Percentiles rank a stretch among this genome's conserved stretches.
Conservation (phyloP, 2,113 vertebrate species). For the Pelecanoides urinatrix region DNA sequence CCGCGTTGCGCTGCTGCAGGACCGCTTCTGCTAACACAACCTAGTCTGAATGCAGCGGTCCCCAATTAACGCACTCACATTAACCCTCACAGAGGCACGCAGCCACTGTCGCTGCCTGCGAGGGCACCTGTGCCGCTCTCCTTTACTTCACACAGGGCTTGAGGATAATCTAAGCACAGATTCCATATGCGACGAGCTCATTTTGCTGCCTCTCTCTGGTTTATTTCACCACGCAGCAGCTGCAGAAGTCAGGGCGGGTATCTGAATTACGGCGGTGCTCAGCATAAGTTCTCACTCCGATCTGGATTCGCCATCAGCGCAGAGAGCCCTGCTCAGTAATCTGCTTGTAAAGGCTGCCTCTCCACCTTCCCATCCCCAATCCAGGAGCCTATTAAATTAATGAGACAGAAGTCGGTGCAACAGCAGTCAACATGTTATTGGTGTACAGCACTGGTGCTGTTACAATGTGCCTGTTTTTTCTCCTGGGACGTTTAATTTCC, state of each 20-base stretch:
- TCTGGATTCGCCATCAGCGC: background rate
- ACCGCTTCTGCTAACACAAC: background rate
- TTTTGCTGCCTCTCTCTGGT: background rate
- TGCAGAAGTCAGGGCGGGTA: background rate
- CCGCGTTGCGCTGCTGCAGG: background rate
- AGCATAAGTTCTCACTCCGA: background rate
- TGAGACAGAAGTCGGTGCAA: conserved; percentile 80
- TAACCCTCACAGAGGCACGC: background rate
- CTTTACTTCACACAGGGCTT: background rate
- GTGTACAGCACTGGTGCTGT: conserved; percentile 73
- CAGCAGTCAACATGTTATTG: conserved; percentile 77
- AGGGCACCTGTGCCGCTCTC: background rate
- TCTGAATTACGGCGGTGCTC: background rate
- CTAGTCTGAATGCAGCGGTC: background rate
- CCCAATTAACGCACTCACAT: background rate
- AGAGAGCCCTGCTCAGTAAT: conserved; percentile 41
- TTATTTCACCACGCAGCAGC: background rate
- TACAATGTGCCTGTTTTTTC: conserved; percentile 81
- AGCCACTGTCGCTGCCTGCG: background rate
- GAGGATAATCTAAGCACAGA: background rate
- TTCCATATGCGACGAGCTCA: background rate
- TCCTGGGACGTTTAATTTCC: conserved; percentile 92
- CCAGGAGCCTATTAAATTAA: conserved; percentile 88
- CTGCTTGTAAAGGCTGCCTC: conserved; percentile 65
- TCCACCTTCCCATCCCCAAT: conserved; percentile 61